phyloP scores from a whole-genome alignment of 1,140 invertebrate species.

The Glossosoma conforme region DNA sequence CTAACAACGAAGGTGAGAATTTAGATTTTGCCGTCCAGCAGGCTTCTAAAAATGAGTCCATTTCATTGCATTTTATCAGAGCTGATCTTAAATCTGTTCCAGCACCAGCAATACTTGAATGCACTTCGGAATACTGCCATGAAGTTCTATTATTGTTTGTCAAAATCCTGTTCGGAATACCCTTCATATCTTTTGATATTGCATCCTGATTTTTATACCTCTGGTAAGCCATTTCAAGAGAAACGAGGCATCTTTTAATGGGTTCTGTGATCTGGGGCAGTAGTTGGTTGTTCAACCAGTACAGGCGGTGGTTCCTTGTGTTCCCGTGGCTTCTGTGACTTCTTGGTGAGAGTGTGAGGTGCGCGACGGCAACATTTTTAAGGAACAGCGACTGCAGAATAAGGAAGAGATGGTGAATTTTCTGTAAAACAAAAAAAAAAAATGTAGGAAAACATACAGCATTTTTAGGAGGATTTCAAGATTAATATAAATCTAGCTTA shows the following conservation, averaged over 20 bases:
- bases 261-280: conserved; percentile 31
- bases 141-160: conserved; percentile 6
- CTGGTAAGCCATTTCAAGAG: too few species aligned
- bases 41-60: conserved; percentile 23
- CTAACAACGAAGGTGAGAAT: conserved; percentile 22
- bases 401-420: conserved; percentile 45
- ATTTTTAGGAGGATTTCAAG: neutral
- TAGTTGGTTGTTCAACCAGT: conserved; percentile 41
- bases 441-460: neutral
- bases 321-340: conserved; percentile 35
- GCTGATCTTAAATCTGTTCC: conserved; percentile 12
- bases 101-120: conserved; percentile 2
- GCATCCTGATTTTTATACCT: too few species aligned
- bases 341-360: conserved; percentile 32
- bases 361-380: conserved; percentile 42
- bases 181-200: neutral
- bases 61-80: conserved; percentile 16
- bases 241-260: neutral
- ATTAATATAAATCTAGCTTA: neutral
- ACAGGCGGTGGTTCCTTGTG: conserved; percentile 43
- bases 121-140: conserved; percentile 24
- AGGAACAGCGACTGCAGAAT: conserved; percentile 45
- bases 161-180: too few species aligned
- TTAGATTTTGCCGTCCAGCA: conserved; percentile 24
- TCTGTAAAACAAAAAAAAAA: conserved; percentile 35